phyloP scores from a whole-genome alignment of 35 echinoderm and acorn worm genomes.

The Anneissia japonica region DNA sequence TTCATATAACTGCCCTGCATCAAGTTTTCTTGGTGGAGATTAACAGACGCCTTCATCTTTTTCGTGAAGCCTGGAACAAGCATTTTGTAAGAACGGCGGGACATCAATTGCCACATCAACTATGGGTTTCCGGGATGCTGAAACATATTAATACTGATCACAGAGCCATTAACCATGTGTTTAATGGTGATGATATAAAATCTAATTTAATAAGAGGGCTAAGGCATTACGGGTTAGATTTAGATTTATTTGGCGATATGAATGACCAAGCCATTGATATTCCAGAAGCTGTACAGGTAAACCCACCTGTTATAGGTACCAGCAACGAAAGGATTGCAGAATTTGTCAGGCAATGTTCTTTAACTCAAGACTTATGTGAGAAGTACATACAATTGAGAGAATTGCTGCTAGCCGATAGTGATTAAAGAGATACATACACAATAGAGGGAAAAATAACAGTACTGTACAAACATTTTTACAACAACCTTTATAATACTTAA shows the following conservation, averaged over 20 bases:
- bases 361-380: too few species aligned
- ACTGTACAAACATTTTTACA: too few species aligned
- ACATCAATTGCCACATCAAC: slow-evolving; percentile 6
- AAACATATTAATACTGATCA: slow-evolving; percentile 2
- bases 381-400: too few species aligned
- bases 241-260: background rate
- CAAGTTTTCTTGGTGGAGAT: slow-evolving; percentile 13
- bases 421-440: too few species aligned
- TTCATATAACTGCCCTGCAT: slow-evolving; percentile 15
- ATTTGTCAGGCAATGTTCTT: too few species aligned
- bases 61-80: slow-evolving; percentile 14
- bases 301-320: too few species aligned
- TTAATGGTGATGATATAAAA: background rate
- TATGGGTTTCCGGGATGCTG: slow-evolving; percentile 22
- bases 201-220: background rate
- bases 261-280: background rate
- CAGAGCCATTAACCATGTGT: slow-evolving; percentile 13
- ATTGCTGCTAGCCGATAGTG: too few species aligned
- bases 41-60: slow-evolving; percentile 22
- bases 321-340: too few species aligned
- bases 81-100: slow-evolving; percentile 14
- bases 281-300: too few species aligned
- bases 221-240: slow-evolving; percentile 9
- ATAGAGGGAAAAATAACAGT: too few species aligned
- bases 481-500: too few species aligned